Conservation (phyloP, 2,113 vertebrate species). For the Saguinus imperator region DNA sequence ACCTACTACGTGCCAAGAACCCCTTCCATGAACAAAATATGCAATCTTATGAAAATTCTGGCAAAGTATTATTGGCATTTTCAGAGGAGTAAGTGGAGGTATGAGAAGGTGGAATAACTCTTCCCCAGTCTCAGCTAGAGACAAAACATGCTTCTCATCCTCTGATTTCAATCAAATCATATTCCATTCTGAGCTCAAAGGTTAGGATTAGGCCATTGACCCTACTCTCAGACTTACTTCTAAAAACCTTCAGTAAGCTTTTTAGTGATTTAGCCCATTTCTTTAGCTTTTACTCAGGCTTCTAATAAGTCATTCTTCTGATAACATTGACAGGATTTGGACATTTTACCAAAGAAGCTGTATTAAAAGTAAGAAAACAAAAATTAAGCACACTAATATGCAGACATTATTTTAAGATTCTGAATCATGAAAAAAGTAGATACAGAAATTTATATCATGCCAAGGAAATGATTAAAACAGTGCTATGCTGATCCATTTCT, state of each 20-base stretch:
- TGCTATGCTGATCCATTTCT: background rate
- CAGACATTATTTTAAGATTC: background rate
- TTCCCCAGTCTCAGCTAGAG: background rate
- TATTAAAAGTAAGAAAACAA: background rate
- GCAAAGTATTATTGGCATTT: background rate
- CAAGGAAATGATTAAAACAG: background rate
- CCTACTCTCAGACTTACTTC: background rate
- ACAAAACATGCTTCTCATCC: background rate
- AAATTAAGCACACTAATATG: background rate
- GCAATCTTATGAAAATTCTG: background rate
- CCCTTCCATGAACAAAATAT: background rate
- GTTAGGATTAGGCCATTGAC: background rate
- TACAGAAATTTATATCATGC: background rate
- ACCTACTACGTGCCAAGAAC: background rate
- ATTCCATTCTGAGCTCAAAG: background rate
- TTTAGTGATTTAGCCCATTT: background rate
- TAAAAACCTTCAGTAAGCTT: background rate
- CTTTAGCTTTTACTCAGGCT: background rate
- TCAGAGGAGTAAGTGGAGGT: background rate
- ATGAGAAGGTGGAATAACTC: background rate
- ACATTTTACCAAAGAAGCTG: background rate
- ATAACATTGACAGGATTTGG: background rate
- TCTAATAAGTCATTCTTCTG: background rate
- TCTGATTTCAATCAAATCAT: background rate
- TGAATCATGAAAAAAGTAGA: background rate